A percentile compares a stretch with the other conserved stretches of the same genome.
These are phyloP conservation scores for Climacteris rufus DNA, from an alignment of 2,113 vertebrate genomes.

Conservation along the genomic window DNA sequence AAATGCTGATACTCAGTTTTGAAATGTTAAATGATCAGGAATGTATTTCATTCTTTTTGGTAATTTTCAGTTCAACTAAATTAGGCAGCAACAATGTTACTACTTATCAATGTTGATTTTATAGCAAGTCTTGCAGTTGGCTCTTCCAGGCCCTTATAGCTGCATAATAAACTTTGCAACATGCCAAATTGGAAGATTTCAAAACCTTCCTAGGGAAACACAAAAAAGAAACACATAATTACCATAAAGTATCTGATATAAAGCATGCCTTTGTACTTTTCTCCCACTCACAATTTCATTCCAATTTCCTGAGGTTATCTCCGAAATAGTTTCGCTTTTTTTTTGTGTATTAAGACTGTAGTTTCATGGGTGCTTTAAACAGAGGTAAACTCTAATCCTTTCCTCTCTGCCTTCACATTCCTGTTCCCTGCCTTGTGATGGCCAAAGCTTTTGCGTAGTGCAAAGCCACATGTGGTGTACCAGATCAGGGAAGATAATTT, in stretches of 20 bases:
- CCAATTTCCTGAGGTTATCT: background rate
- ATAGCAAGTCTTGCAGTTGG: background rate
- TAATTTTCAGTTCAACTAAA: background rate
- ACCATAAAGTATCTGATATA: background rate
- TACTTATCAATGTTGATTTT: background rate
- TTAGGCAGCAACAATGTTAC: background rate
- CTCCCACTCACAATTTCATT: background rate
- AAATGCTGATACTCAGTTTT: background rate
- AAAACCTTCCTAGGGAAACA: slow-evolving; percentile 8
- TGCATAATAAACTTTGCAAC: slow-evolving; percentile 5
- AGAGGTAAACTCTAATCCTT: background rate
- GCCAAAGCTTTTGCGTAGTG: background rate
- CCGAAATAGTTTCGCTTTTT: background rate
- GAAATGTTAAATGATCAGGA: background rate
- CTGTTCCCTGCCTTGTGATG: background rate
- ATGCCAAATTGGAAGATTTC: background rate
- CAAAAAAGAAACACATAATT: background rate
- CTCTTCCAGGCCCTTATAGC: background rate
- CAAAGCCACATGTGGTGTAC: background rate
- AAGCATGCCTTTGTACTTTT: background rate
- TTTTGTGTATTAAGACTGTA: background rate
- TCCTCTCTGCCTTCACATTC: background rate
- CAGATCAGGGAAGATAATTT: background rate
- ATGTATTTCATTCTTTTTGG: background rate
- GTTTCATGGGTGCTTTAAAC: background rate